A percentile compares a stretch with the other conserved stretches of the same genome.
These are phyloP conservation scores for Bos taurus DNA, from an alignment of 2,113 vertebrate genomes.

Conservation along the genomic window ARS-UCD2.0 NC_037357.1:104231501-104232000, in stretches of 20 bases:
- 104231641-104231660: background rate
- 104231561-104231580: background rate
- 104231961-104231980: background rate
- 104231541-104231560: background rate
- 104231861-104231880: background rate
- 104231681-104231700: too few relatives aligned
- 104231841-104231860: conserved; percentile 34
- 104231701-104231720: too few relatives aligned
- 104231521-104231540: background rate
- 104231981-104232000: background rate
- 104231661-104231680: too few relatives aligned
- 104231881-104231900: background rate
- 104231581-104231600: background rate
- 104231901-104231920: background rate
- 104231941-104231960: background rate
- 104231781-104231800: too few relatives aligned
- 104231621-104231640: background rate
- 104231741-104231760: too few relatives aligned
- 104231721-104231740: too few relatives aligned
- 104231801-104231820: too few relatives aligned
- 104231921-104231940: background rate
- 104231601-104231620: background rate
- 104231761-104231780: too few relatives aligned
- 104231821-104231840: too few relatives aligned
- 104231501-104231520: background rate